A percentile compares a stretch with the other conserved stretches of the same genome.
These are phyloP conservation scores for Trichosurus vulpecula DNA, from an alignment of 2,797 vertebrate species.

Conservation along the genomic window DNA sequence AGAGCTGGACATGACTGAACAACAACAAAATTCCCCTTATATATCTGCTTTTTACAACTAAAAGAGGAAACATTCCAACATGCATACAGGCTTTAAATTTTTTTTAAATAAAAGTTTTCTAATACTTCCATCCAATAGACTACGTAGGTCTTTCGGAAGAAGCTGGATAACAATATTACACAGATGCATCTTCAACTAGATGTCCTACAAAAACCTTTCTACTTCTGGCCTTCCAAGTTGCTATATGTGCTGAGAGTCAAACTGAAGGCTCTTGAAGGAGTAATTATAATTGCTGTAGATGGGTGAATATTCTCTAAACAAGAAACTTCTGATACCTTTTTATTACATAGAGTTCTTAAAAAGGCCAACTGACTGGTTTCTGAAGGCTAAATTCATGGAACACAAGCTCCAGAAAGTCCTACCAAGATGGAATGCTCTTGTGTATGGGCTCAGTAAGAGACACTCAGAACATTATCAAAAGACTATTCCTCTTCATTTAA, in stretches of 20 bases:
- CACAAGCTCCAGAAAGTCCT: background rate
- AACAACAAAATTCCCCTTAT: background rate
- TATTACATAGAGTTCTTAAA: background rate
- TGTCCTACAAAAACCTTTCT: background rate
- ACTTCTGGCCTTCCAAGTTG: background rate
- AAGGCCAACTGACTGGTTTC: background rate
- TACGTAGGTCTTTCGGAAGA: background rate
- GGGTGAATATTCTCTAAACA: background rate
- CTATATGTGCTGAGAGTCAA: background rate
- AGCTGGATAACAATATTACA: background rate
- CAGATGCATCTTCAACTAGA: background rate
- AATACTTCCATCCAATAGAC: background rate
- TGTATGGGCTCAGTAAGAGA: background rate
- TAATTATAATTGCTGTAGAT: background rate
- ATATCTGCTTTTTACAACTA: background rate
- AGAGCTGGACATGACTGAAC: background rate
- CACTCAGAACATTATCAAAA: background rate
- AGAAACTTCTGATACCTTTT: background rate
- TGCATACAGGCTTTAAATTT: background rate
- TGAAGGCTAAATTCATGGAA: background rate
- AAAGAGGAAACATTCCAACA: background rate
- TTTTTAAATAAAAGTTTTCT: background rate
- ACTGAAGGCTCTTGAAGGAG: background rate
- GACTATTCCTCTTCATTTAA: background rate
- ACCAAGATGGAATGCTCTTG: background rate